Conservation (phyloP, 2,797 vertebrate species). For the Dryobates pubescens region DNA sequence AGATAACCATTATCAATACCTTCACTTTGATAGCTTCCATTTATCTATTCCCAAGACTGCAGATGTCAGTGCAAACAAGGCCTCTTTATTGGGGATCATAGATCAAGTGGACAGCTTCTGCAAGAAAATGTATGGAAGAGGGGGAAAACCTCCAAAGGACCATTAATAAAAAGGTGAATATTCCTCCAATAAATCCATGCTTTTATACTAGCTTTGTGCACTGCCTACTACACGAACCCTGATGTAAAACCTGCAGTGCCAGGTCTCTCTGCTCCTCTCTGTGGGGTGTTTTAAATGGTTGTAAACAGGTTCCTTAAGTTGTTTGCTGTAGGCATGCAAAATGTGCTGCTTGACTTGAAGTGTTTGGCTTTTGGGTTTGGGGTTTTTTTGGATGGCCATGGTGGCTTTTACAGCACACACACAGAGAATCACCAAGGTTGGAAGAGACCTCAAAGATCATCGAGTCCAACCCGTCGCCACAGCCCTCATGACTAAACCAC, state of each 20-base stretch:
- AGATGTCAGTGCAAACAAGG: conserved; percentile 39
- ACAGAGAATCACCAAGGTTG: no score
- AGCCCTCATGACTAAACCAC: no score
- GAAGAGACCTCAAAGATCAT: no score
- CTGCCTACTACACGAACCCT: background rate
- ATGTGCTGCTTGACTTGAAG: background rate
- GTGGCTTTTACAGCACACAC: background rate
- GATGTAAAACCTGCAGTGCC: background rate
- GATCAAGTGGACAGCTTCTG: conserved; percentile 39
- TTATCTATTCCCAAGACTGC: background rate
- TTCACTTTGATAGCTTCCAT: conserved; percentile 19
- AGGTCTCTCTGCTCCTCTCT: background rate
- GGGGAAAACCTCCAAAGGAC: background rate
- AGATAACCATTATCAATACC: background rate
- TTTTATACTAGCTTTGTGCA: background rate
- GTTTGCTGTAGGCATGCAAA: background rate
- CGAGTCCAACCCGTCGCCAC: no score
- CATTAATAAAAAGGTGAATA: conserved; percentile 41
- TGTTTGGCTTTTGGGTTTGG: background rate
- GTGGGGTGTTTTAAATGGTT: background rate
- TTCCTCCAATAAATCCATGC: background rate
- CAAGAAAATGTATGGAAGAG: conserved; percentile 24
- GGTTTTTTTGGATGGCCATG: background rate
- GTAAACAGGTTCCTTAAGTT: background rate
- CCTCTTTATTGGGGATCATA: conserved; percentile 37